Base-by-base conservation (phyloP, 1,140 invertebrate species). In the Brachionus asplanchnoidis region DNA sequence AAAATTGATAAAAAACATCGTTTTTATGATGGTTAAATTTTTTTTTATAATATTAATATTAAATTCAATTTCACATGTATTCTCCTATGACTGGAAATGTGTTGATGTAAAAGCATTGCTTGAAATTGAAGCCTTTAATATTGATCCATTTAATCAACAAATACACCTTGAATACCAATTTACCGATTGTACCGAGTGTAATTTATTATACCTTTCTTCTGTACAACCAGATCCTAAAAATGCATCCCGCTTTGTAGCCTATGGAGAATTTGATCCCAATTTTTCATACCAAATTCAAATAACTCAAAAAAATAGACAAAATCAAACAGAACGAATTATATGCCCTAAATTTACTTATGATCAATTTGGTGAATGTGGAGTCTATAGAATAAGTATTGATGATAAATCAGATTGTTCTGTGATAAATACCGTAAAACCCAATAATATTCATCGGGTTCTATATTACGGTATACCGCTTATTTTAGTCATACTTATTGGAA, bases 231-330 rank as follows among this genome's bases (percentile, higher is more conserved):
- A 75, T 75, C 12, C 70, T 1, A 75, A 40, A 44, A 75, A 75
- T 20, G 8, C 36, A 20, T 44, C 12, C 5, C 32, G 40, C 11
- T 75, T 42, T 42, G 7, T 42, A 4, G 36, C 32, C n/a, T 40
- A 75, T 42, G 32, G 40, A 23, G 36, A 23, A 75, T 75, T 75
- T 44, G 70, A 75, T 44, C 32, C 70, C 11, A 40, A 75, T 44
- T 75, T 42, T 75, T 75, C 70, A 17, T 75, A 44, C 17, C 40
- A 75, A 14, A 42, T 75, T 23, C 32, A 75, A 75, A 46, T 75
- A 44, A 11, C 17, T 75, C 32, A 75, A n/a, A 46, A 75, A 46
- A 75, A 75, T 75, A 40, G n/a, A 14, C 26, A 68, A 68, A 68
- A 68, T 68, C 26, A 68, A 68, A 68, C 66, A 11, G 66, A 68